A percentile compares a stretch with the other conserved stretches of the same genome.
These are phyloP conservation scores for Mactra quadrangularis DNA, from an alignment of 1,140 invertebrate species.

Conservation along the genomic window DNA sequence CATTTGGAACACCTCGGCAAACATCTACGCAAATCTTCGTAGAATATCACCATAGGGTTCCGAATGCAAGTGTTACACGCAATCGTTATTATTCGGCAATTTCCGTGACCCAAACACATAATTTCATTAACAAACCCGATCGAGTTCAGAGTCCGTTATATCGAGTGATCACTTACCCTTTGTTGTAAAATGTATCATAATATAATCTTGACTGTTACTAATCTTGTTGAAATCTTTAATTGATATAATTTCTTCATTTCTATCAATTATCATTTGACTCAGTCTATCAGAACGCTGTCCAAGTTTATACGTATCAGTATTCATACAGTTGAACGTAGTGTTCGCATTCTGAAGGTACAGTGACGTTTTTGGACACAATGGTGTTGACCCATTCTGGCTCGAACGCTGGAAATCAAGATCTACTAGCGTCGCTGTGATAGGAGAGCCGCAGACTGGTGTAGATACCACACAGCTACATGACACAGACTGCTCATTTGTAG, in stretches of 20 bases:
- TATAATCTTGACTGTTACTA: not conserved
- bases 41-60: no score
- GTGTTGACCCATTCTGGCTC: not conserved
- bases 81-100: no score
- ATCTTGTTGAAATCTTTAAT: not conserved
- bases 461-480: constrained; percentile 22
- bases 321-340: not conserved
- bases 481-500: no score
- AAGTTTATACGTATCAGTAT: not conserved
- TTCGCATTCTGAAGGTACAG: not conserved
- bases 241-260: not conserved
- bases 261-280: not conserved
- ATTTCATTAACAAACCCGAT: no score
- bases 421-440: not conserved
- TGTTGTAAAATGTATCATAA: constrained; percentile 9
- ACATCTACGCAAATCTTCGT: no score
- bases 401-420: constrained; percentile 8
- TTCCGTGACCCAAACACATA: no score
- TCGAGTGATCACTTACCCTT: no score
- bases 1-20: no score
- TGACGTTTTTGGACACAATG: not conserved
- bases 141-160: no score
- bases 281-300: not conserved
- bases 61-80: no score
- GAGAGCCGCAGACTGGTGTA: not conserved